Evolutionary conservation across 2,797 vertebrate species (phyloP), one percentile per base, ranked within the genome.

Genomic region (Mergus octosetaceus): DNA sequence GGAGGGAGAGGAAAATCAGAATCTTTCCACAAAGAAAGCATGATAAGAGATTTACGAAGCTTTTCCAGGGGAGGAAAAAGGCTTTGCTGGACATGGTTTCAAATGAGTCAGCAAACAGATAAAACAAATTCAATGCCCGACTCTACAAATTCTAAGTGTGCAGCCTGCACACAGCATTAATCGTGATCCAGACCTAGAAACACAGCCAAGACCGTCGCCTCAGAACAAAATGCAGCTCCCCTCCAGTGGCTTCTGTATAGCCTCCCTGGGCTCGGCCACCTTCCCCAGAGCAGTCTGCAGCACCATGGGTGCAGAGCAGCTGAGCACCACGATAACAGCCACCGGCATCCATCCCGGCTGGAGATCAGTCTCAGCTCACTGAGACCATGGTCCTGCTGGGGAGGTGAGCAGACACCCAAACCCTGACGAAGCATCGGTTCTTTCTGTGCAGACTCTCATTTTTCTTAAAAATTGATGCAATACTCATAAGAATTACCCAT

Each of bases 181-280:
- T 80, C 13, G 5, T 34, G 36, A 57, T 28, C 54, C 82, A 69
- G 74, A 65, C 49, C 20, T 34, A 80, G 75, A 85, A 62, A 10
- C 0, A 0, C 2, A 0, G 12, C 5, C 2, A 21, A 47, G 57
- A 70, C 24, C 49, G 75, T 25, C 65, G 36, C 53, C 49, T 34
- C 28, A 69, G 66, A 84, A 53, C 39, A 75, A 72, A 94, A 72
- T 6, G 6, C 7, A 3, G 8, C 22, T 93, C 34, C 45, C 8
- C 17, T 70, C 39, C 38, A 2, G 0, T 53, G 47, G 58, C 87
- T 91, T 90, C 14, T 13, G 49, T 49, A 13, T 25, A 45, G 51
- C 10, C 10, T 27, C 24, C 51, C 25, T 51, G 49, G 25, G 24
- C 41, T 43, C 12, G 1, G 4, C 20, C 74, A 58, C n/a, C 34